Evolutionary conservation across 2,888 invertebrate genomes (phyloP), one percentile per base, ranked within the genome.

Genomic region (Cheilosia pagana): DNA sequence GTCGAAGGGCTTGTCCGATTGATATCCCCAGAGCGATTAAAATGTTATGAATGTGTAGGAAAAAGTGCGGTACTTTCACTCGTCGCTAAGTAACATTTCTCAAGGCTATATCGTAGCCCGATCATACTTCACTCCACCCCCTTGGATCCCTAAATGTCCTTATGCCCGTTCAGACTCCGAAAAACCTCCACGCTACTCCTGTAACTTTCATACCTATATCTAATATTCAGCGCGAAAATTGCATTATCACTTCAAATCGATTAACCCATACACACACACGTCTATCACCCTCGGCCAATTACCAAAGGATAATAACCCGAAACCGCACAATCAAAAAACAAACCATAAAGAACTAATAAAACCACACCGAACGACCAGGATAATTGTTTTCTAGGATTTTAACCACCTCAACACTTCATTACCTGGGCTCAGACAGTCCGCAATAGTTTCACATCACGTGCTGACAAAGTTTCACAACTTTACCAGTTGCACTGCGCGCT

Each of bases 201-300:
- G n/a, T n/a, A n/a, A n/a, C n/a, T n/a, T n/a, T n/a, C n/a, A n/a
- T 28, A 8, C 8, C 35, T 8, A n/a, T n/a, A n/a, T n/a, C n/a
- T n/a, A n/a, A n/a, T n/a, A n/a, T 16, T 45, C 1, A 50, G 14
- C 3, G 50, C 14, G 14, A 10, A 50, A 50, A 71, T 71, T 72
- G 67, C 77, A 82, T 74, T 79, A 83, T 83, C 79, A 83, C 70
- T 59, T n/a, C 19, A 41, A 74, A 83, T 68, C 83, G 83, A 83
- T 79, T 67, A 60, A 45, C 12, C 41, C 50, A 12, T 28, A 31
- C 19, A 43, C 63, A 65, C 52, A 68, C 55, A 21, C 5, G 23
- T 62, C 55, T 43, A 39, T 50, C 10, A 19, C 41, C 28, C 10
- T 8, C 16, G 57, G 41, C 41, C 65, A 78, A 81, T 85, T 65